These are phyloP conservation scores for Anomalospiza imberbis DNA, from an alignment of 2,797 vertebrate genomes.

Conservation along the genomic window DNA sequence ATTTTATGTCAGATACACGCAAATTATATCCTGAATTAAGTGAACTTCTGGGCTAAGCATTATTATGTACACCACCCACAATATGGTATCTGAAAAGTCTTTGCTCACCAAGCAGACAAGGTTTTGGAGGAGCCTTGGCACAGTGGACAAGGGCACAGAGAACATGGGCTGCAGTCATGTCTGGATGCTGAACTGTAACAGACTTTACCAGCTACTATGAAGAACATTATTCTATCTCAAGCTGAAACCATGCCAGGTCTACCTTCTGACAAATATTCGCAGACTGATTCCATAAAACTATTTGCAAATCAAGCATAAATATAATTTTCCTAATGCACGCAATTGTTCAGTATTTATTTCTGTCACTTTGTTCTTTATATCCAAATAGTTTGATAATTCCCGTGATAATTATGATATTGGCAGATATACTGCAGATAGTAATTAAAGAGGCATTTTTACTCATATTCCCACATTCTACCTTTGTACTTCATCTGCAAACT, in stretches of 20 bases:
- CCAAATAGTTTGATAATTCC: not conserved
- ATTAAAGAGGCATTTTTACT: not conserved
- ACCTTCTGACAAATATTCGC: not conserved
- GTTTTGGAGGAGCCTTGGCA: not conserved
- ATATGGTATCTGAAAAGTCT: not conserved
- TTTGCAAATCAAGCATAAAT: not conserved
- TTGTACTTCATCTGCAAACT: not conserved
- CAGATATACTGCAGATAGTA: not conserved
- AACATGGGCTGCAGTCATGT: not conserved
- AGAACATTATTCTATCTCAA: not conserved
- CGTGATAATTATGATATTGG: not conserved
- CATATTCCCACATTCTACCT: not conserved
- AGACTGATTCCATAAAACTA: not conserved
- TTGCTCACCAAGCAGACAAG: not conserved
- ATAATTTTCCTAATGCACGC: not conserved
- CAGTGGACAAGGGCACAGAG: not conserved
- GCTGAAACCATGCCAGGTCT: not conserved
- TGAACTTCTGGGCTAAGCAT: not conserved
- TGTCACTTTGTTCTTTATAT: not conserved
- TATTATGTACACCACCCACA: not conserved
- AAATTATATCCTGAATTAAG: not conserved
- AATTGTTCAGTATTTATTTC: not conserved
- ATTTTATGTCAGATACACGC: not conserved
- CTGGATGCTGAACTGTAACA: not conserved
- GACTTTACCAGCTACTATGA: not conserved